Evolutionary conservation across 1,140 invertebrate genomes (phyloP), one percentile per base, ranked within the genome.

Genomic region (Drosophila rhopaloa): DNA sequence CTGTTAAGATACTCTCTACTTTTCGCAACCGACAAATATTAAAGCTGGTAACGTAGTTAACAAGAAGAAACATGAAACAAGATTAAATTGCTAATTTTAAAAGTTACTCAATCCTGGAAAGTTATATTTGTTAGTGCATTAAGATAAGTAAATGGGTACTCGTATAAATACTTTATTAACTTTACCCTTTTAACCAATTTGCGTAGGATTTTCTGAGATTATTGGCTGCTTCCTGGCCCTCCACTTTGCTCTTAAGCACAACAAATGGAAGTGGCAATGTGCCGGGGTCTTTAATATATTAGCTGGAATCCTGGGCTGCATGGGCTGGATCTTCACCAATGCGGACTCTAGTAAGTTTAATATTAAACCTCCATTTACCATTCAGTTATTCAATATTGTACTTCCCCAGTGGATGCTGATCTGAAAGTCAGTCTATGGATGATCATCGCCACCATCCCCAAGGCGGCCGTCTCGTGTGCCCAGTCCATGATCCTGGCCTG

Each of bases 201-300:
- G 5, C 29, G 0, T 8, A 92, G 92, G 90, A 19, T 82, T 93
- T 59, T 91, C 86, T 11, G 91, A 92, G 71, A 92, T 92, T 3
- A 61, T 91, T 32, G 92, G 91, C 29, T 92, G 90, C 55, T 92
- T 92, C 43, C 10, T 92, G 65, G 92, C 84, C 0, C 57, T 93
- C 4, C 91, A 86, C 48, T 89, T 92, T 11, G 58, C 82, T 2
- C 74, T 92, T n/a, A 86, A 91, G 38, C 81, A 90, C 66, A 91
- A 89, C 53, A 84, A 83, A 40, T 86, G 90, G 75, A 93, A 92
- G 61, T 93, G 91, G 81, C 79, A 91, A 46, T 92, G 67, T 59
- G 79, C 88, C 10, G 92, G 92, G 7, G 55, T 78, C 48, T 93
- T 92, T 41, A 93, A 93, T 65, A 86, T 93, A n/a, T 50, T 93